phyloP scores from a whole-genome alignment of 2,113 vertebrate species.

The Podilymbus podiceps region DNA sequence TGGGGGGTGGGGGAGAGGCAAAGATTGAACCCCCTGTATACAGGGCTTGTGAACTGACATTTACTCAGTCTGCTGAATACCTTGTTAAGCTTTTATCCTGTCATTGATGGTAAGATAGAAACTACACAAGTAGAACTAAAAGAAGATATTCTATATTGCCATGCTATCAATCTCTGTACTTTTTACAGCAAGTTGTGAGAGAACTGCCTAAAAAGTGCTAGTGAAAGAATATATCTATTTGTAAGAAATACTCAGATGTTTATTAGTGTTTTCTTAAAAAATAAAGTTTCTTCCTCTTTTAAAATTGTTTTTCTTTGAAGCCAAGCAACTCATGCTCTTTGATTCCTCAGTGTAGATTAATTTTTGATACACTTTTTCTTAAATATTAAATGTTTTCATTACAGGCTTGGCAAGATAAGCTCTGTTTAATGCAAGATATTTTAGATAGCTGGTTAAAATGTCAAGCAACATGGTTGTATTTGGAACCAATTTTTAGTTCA shows the following conservation, averaged over 20 bases:
- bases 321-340: background rate
- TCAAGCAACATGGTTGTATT: constrained; percentile 89
- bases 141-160: background rate
- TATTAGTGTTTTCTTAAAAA: background rate
- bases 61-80: background rate
- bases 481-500: constrained; percentile 94
- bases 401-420: constrained; percentile 87
- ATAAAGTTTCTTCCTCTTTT: background rate
- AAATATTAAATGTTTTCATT: background rate
- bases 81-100: background rate
- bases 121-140: background rate
- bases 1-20: too few species aligned
- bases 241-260: background rate
- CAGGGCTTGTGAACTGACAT: background rate
- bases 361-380: background rate
- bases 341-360: background rate
- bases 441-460: constrained; percentile 87
- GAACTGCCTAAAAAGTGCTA: background rate
- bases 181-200: too few species aligned
- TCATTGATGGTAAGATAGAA: background rate
- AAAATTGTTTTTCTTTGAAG: background rate
- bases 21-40: background rate
- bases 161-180: background rate
- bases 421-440: constrained; percentile 84
- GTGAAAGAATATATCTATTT: background rate